These are phyloP conservation scores for Candidula unifasciata DNA, from an alignment of 2,888 invertebrate species.

Conservation along the genomic window DNA sequence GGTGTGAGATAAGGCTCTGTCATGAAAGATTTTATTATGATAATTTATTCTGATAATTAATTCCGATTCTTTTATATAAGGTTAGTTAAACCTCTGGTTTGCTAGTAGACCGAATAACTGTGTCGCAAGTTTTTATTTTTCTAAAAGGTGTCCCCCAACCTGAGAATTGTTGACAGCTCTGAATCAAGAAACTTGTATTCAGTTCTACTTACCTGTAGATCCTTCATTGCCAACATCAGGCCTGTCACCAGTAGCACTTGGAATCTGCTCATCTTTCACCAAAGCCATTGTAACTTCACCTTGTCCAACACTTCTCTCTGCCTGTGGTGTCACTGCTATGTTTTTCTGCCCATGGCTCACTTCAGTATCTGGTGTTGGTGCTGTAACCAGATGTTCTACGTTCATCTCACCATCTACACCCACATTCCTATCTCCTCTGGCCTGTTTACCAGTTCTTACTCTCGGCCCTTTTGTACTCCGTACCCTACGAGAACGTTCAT, in stretches of 20 bases:
- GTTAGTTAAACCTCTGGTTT: no score
- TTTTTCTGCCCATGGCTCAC: background rate
- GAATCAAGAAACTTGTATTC: no score
- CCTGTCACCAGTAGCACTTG: background rate
- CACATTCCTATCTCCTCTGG: no score
- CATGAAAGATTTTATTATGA: no score
- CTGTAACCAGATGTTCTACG: background rate
- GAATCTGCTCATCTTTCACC: background rate
- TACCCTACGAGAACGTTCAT: background rate
- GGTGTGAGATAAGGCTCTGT: no score
- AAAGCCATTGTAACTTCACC: background rate
- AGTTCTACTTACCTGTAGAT: background rate
- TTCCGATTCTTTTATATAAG: no score
- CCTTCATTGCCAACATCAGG: background rate
- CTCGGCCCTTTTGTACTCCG: background rate
- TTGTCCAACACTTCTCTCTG: background rate
- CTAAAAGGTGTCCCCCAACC: no score
- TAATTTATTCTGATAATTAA: no score
- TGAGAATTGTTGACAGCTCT: no score
- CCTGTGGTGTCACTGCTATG: background rate
- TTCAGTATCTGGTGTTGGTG: background rate
- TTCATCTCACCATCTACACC: background rate
- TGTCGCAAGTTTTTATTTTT: no score
- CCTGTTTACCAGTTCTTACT: background rate
- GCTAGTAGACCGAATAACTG: no score